Evolutionary conservation across 2,113 vertebrate genomes (phyloP).

Genomic region (Antigone vipio): DNA sequence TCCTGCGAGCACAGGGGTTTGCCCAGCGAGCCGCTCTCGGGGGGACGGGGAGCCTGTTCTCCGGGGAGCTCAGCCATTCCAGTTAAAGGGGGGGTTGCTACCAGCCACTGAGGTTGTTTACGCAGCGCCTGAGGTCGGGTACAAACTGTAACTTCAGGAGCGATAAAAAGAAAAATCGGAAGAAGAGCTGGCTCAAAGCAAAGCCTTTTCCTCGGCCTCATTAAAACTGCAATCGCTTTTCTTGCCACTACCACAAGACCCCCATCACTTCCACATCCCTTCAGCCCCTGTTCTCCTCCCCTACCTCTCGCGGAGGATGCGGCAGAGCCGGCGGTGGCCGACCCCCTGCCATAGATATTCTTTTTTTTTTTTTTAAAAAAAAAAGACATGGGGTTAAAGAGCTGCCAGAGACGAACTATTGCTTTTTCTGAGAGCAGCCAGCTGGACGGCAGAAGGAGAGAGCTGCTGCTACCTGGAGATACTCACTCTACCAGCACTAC

Average conservation of each 20-base stretch:
- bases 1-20: neutral
- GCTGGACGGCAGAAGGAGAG: neutral
- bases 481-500: neutral
- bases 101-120: fast-evolving
- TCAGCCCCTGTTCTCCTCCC: neutral
- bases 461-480: neutral
- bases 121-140: neutral
- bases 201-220: neutral
- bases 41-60: no score
- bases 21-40: neutral
- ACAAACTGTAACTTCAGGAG: neutral
- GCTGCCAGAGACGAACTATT: neutral
- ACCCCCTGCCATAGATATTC: fast-evolving
- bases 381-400: neutral
- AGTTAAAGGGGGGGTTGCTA: neutral
- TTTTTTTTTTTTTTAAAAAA: no score
- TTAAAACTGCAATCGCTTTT: neutral
- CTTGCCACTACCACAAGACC: neutral
- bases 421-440: neutral
- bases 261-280: neutral
- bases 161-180: neutral
- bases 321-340: fast-evolving
- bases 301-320: fast-evolving
- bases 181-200: neutral
- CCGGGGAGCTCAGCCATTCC: neutral